phyloP scores from a whole-genome alignment of 2,797 vertebrate species.

The Schizopygopsis pylzovi region DNA sequence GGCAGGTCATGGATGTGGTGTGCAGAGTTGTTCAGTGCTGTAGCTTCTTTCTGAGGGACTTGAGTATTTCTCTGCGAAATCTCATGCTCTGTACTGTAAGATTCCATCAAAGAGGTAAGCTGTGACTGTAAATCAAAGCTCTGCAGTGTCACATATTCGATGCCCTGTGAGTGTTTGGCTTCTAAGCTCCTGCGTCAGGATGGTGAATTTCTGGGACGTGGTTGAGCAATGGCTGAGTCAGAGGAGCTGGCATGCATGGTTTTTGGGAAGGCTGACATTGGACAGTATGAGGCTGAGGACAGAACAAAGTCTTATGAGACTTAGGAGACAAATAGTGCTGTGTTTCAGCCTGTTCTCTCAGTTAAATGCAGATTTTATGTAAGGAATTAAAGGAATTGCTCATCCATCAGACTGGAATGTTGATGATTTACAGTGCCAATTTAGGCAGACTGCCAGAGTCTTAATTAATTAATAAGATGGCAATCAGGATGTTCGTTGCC shows the following conservation, averaged over 20 bases:
- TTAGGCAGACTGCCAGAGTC: neutral
- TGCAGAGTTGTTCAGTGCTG: constrained; percentile 10
- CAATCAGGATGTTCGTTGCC: neutral
- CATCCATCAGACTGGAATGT: neutral
- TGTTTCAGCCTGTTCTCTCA: constrained; percentile 5
- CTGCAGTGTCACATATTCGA: constrained; percentile 38
- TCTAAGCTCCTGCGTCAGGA: constrained; percentile 27
- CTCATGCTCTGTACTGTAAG: constrained; percentile 34
- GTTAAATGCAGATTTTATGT: neutral
- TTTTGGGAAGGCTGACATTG: constrained; percentile 7
- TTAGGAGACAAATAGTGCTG: neutral
- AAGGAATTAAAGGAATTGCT: neutral
- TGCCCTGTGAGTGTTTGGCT: constrained; percentile 23
- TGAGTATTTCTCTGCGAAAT: constrained; percentile 9
- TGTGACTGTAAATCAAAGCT: constrained; percentile 43
- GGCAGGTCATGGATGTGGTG: constrained; percentile 13
- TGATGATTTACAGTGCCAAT: neutral
- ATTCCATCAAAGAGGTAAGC: constrained; percentile 32
- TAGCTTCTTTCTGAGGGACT: constrained; percentile 19
- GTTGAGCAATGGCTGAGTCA: constrained; percentile 29
- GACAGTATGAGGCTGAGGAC: constrained; percentile 17
- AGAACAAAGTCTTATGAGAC: neutral
- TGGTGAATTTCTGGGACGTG: constrained; percentile 28
- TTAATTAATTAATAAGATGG: neutral
- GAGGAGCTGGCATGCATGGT: neutral